These are phyloP conservation scores for Clangula hyemalis DNA, from an alignment of 2,797 vertebrate species.

Conservation along the genomic window DNA sequence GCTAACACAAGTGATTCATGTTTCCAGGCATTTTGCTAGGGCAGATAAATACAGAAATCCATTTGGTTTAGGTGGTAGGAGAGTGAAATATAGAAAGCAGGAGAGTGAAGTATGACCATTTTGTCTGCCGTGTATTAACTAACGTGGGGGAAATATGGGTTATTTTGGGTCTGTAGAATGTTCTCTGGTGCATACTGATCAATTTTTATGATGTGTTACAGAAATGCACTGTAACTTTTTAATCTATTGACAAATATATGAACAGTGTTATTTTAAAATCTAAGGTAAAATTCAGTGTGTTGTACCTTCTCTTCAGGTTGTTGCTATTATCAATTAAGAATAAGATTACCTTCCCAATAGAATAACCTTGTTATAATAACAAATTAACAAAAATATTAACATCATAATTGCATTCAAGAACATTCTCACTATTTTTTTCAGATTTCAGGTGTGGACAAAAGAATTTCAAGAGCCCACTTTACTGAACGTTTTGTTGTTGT, in stretches of 20 bases:
- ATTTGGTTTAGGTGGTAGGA: not conserved
- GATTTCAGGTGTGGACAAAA: conserved; percentile 19
- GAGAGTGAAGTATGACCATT: not conserved
- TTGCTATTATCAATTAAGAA: not conserved
- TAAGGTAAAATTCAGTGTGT: not conserved
- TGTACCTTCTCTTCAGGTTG: conserved; percentile 6
- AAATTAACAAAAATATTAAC: not conserved
- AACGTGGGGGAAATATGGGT: not conserved
- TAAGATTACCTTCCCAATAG: not conserved
- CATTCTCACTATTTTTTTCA: conserved; percentile 10
- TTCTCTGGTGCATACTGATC: not conserved
- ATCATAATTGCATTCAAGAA: conserved; percentile 29
- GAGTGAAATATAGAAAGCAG: not conserved
- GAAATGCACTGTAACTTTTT: not conserved
- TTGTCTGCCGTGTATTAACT: not conserved
- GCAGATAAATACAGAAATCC: not conserved
- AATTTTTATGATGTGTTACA: not conserved
- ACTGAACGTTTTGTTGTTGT: not conserved
- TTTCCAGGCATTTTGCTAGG: not conserved
- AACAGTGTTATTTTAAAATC: not conserved
- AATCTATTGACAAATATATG: not conserved
- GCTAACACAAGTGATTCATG: not conserved
- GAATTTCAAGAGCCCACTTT: not conserved
- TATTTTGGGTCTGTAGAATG: not conserved
- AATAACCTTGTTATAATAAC: not conserved